Evolutionary conservation across 2,888 invertebrate genomes (phyloP), one percentile per base, ranked within the genome.

Genomic region (Pyrochroa serraticornis): DNA sequence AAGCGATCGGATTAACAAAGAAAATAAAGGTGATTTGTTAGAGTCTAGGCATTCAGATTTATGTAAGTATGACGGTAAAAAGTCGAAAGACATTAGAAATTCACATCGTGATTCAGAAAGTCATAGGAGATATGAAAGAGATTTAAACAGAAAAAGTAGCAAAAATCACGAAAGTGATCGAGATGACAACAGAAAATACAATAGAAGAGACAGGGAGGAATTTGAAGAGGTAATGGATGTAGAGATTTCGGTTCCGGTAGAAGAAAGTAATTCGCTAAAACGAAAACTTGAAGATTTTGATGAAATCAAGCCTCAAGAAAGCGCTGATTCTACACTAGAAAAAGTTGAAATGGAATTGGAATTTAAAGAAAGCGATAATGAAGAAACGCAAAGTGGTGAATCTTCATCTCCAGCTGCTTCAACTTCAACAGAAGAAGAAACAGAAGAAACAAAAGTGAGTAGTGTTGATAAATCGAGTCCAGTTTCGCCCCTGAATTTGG

Each of bases 81-180:
- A 34, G 42, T 34, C 41, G 46, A 52, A 58, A 58, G 46, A 58
- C 51, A 46, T 52, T 52, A 58, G 57, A 52, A 41, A 58, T 52
- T 58, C 51, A 58, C 47, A 58, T 58, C 57, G 51, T 58, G 51
- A 58, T 48, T 46, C 52, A 58, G 57, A 58, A 38, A 58, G 43
- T 58, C 55, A 55, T 49, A 58, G 52, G 57, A 35, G 13, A 38
- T 38, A 34, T 35, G 35, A 46, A 35, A 46, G 35, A 10, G 46
- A 46, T 43, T 43, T 12, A 33, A 13, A 43, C 32, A 33, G 13
- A 8, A 32, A 31, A 33, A 43, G 13, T 43, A 30, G 32, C 7
- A n/a, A 42, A 31, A 31, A 30, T 43, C 12, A 42, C 12, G 12
- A n/a, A 31, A 12, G 22, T 22, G 5, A 35, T 3, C 2, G 10